A percentile compares a stretch with the other conserved stretches of the same genome.
Evolutionary conservation across 2,113 vertebrate species (phyloP).

Genomic region (Deroptyus accipitrinus): DNA sequence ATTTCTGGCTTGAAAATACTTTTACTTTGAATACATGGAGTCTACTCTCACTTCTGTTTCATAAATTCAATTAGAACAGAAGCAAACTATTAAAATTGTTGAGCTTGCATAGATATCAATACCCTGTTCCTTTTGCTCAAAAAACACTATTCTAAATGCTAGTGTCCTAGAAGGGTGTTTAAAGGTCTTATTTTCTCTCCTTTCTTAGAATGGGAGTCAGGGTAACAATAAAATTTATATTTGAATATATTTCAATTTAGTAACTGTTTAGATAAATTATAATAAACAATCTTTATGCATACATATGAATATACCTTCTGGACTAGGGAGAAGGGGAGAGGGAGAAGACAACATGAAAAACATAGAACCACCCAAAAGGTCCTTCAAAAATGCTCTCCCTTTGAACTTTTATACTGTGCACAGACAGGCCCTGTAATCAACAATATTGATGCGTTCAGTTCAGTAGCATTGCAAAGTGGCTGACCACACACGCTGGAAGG

Average conservation of each 20-base stretch:
- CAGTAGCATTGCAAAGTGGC: neutral
- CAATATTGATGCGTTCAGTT: neutral
- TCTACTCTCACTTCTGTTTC: neutral
- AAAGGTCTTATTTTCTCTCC: neutral
- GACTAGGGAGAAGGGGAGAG: neutral
- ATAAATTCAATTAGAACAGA: neutral
- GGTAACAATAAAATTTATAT: neutral
- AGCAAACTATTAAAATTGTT: neutral
- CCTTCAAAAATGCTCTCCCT: neutral
- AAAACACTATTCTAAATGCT: neutral
- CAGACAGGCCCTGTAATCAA: neutral
- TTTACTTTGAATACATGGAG: neutral
- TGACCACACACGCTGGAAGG: fast-evolving
- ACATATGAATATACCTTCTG: neutral
- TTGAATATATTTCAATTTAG: neutral
- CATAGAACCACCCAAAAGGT: neutral
- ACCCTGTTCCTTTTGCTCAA: neutral
- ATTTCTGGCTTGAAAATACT: neutral
- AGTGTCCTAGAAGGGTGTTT: neutral
- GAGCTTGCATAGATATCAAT: neutral
- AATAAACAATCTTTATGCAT: neutral
- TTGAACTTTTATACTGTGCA: neutral
- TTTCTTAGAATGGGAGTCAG: neutral
- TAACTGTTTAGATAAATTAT: neutral
- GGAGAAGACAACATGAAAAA: neutral